Evolutionary conservation across 2,888 invertebrate species (phyloP).

Genomic region (Cantharis flavilabris): DNA sequence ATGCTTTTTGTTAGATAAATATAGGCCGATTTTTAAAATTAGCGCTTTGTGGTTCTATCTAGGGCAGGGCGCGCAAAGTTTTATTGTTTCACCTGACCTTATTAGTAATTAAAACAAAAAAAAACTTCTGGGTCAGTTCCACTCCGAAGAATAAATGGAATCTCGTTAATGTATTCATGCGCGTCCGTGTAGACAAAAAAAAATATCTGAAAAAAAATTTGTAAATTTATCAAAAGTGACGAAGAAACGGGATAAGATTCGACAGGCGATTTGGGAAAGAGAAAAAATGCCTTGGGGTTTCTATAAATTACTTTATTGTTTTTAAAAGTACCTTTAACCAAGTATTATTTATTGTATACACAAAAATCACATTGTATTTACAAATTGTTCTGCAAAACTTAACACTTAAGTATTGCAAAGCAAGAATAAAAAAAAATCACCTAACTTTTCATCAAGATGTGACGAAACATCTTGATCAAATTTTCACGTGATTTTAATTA

Average conservation of each 20-base stretch:
- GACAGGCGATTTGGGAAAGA: background rate
- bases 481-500: conserved; percentile 15
- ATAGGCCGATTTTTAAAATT: background rate
- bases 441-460: conserved; percentile 3
- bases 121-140: too few species aligned
- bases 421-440: conserved; percentile 18
- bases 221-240: too few species aligned
- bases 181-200: too few species aligned
- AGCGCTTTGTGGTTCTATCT: background rate
- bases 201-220: too few species aligned
- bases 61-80: too few species aligned
- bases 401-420: conserved; percentile 6
- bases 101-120: too few species aligned
- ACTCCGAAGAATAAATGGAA: too few species aligned
- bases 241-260: too few species aligned
- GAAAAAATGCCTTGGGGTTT: background rate
- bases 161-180: too few species aligned
- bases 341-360: conserved; percentile 35
- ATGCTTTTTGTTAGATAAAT: background rate
- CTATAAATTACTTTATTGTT: conserved; percentile 35
- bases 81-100: too few species aligned
- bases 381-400: conserved; percentile 16
- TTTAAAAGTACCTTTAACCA: conserved; percentile 39
- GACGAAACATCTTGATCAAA: background rate
- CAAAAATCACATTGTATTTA: conserved; percentile 38